phyloP scores from a whole-genome alignment of 2,797 vertebrate genomes.

The Chelonia mydas region DNA sequence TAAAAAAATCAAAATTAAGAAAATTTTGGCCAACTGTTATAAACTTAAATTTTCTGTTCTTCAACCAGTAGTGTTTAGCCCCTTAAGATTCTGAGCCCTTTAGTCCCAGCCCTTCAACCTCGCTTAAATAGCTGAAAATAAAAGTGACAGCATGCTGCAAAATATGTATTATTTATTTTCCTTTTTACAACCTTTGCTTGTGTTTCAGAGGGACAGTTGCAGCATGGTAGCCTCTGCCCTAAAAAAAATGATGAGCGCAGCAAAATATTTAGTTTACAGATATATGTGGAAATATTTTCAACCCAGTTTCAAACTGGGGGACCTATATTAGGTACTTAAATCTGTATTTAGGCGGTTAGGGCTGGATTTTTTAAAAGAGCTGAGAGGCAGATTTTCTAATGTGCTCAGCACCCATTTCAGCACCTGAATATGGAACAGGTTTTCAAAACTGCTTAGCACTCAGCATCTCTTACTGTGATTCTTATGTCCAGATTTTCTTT shows the following conservation, averaged over 20 bases:
- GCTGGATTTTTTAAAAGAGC: background rate
- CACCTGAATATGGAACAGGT: background rate
- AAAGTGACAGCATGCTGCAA: background rate
- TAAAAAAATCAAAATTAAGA: background rate
- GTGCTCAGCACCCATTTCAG: background rate
- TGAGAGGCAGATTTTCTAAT: background rate
- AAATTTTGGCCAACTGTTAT: background rate
- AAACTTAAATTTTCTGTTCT: background rate
- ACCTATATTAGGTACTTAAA: constrained; percentile 21
- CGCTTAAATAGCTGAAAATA: background rate
- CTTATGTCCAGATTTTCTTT: constrained; percentile 30
- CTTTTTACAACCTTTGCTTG: background rate
- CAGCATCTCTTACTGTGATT: constrained; percentile 8
- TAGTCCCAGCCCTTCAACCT: background rate
- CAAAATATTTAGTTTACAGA: background rate
- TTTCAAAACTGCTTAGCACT: constrained; percentile 12
- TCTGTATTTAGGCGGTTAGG: background rate
- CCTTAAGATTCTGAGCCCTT: background rate
- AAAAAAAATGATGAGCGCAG: background rate
- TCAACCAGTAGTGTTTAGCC: constrained; percentile 10
- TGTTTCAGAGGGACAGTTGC: background rate
- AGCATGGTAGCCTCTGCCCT: background rate
- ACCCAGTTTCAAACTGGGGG: constrained; percentile 54
- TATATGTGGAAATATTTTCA: constrained; percentile 12
- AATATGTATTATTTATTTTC: background rate